phyloP scores from a whole-genome alignment of 2,113 vertebrate genomes.

The Etia nguti region DNA sequence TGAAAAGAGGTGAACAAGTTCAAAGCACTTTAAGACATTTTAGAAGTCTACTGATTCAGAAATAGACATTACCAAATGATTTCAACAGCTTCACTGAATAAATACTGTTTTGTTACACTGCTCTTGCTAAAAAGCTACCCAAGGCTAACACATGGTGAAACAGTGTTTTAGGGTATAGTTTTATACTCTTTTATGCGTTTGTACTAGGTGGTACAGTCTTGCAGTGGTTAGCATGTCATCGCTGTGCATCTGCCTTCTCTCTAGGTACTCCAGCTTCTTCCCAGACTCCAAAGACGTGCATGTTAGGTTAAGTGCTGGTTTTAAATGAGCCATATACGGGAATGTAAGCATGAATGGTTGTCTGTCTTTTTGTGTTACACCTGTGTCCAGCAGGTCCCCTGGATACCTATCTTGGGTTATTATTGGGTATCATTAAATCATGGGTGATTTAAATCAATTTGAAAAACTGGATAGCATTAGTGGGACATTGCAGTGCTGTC shows the following conservation, averaged over 20 bases:
- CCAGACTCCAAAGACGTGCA: neutral
- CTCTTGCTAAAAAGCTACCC: neutral
- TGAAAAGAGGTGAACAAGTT: neutral
- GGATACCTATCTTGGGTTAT: neutral
- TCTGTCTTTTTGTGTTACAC: neutral
- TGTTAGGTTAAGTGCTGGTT: neutral
- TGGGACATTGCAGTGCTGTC: neutral
- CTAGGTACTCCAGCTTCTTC: neutral
- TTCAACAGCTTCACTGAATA: neutral
- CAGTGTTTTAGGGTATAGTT: no score
- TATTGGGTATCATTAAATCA: neutral
- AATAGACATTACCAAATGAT: neutral
- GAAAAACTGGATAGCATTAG: neutral
- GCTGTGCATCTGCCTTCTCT: neutral
- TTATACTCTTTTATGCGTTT: no score
- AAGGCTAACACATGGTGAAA: neutral
- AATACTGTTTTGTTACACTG: neutral
- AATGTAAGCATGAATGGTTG: neutral
- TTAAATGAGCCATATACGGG: neutral
- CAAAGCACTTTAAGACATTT: neutral
- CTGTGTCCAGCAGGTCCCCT: neutral
- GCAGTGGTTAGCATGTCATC: neutral
- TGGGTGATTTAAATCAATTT: neutral
- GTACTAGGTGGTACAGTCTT: neutral
- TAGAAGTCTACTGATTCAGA: neutral